Conservation (phyloP, 2,113 vertebrate species). For the Irena cyanogastra region DNA sequence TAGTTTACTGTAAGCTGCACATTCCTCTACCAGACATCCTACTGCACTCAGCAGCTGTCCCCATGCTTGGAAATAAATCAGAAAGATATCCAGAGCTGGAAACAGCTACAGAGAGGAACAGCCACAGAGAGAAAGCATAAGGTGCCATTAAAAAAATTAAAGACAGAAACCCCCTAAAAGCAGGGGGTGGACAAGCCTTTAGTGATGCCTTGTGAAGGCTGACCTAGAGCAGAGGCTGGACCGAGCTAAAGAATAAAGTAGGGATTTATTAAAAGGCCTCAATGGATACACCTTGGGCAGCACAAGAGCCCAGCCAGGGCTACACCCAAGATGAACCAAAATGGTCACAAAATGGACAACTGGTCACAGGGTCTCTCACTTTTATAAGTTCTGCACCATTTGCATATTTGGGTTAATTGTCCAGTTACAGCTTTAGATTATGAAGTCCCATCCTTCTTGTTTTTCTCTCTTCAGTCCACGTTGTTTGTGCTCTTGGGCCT, state of each 20-base stretch:
- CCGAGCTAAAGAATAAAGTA: neutral
- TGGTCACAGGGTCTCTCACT: accelerated
- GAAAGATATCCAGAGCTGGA: neutral
- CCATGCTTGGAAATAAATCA: neutral
- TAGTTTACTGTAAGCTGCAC: neutral
- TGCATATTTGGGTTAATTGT: neutral
- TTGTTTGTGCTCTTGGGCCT: neutral
- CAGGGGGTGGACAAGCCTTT: neutral
- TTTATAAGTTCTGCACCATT: neutral
- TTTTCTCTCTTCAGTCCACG: neutral
- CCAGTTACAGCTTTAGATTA: accelerated
- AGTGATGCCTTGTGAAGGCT: neutral
- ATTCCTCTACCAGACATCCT: neutral
- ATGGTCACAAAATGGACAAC: neutral
- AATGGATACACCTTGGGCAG: neutral
- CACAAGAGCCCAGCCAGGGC: neutral
- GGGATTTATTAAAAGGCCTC: neutral
- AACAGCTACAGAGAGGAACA: neutral
- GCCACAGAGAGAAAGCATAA: neutral
- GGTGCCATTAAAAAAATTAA: neutral
- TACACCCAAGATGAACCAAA: neutral
- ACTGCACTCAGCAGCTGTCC: neutral
- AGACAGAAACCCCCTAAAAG: neutral
- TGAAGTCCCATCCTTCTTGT: neutral
- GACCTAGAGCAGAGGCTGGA: neutral